Evolutionary conservation across 2,797 vertebrate species (phyloP), one percentile per base, ranked within the genome.

Genomic region (Euthynnus affinis): DNA sequence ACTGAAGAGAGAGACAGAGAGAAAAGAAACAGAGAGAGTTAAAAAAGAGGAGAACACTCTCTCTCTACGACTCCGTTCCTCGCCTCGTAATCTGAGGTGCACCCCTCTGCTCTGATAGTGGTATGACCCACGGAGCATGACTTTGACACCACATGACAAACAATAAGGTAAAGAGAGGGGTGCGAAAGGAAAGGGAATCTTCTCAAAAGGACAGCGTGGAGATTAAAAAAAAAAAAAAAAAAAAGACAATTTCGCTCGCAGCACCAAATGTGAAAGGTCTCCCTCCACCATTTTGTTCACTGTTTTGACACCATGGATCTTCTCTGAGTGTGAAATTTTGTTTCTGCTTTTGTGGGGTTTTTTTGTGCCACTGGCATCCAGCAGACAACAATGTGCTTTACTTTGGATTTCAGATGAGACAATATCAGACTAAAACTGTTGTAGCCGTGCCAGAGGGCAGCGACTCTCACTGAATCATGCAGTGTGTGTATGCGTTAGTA

Each of bases 311-410:
- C 71, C 77, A 81, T 49, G 67, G 69, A 86, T 78, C 63, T 84
- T 87, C 78, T 89, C 77, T 81, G 76, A 74, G 87, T 88, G 88
- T 85, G 82, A 88, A 51, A 44, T 87, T 86, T 76, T 67, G 51
- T 82, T 83, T 84, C 59, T 78, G 78, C 75, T 91, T 88, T 71
- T 57, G 58, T 82, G n/a, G n/a, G n/a, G 71, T 61, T 73, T 81
- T 56, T 65, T 72, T 74, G 76, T 88, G 90, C 88, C 86, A 65
- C 84, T 81, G 82, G 80, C 86, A 80, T 90, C 84, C 83, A 90
- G 86, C 87, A 90, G 87, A 92, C 78, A 78, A 87, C 70, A 76
- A 83, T 78, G 88, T 87, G 88, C 87, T 91, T 84, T 88, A 83
- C 68, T 84, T 84, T 82, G 87, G 81, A 87, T 83, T 88, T 82